Evolutionary conservation across 2,113 vertebrate species (phyloP), one percentile per base, ranked within the genome.

Genomic region (Oxyruncus cristatus): DNA sequence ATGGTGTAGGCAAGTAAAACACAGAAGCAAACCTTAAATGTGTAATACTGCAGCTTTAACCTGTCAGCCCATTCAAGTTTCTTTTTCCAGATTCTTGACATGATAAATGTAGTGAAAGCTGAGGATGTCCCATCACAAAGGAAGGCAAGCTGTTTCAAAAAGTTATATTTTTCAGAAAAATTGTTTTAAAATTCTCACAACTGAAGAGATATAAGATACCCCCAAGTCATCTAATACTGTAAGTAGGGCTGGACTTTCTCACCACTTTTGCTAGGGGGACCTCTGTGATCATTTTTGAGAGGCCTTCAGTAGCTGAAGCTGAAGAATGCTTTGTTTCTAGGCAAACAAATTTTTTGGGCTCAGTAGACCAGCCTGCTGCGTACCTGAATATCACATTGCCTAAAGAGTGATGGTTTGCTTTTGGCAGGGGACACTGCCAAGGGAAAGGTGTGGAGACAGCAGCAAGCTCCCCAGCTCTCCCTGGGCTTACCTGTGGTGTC

Each of bases 141-240:
- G 56, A 42, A 75, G n/a, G 19, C 47, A 61, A n/a, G 20, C 71
- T 84, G 39, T 66, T 95, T 74, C 10, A 70, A 23, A 53, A 50
- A 32, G 12, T 50, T n/a, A 24, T 8, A 11, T 46, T 62, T 62
- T 56, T 42, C 37, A 67, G 30, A 56, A 56, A 61, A 53, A 8
- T 4, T 3, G 27, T 41, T 82, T 78, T 37, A 62, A 62, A 91
- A 41, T 62, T 58, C 37, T 72, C 32, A 42, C 10, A 21, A 12
- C 21, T 67, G 1, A 2, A 42, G n/a, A 35, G 12, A 52, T 0
- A 0, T 35, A 50, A 63, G 66, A 32, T 65, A 39, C 2, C 5
- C 21, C 8, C 0, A 0, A 67, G 28, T 67, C n/a, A 67, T 71
- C 41, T 20, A 32, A 46, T 53, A 27, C n/a, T 12, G 26, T 9